Base-by-base conservation (phyloP, 2,113 vertebrate genomes). In the Rhea americana region DNA sequence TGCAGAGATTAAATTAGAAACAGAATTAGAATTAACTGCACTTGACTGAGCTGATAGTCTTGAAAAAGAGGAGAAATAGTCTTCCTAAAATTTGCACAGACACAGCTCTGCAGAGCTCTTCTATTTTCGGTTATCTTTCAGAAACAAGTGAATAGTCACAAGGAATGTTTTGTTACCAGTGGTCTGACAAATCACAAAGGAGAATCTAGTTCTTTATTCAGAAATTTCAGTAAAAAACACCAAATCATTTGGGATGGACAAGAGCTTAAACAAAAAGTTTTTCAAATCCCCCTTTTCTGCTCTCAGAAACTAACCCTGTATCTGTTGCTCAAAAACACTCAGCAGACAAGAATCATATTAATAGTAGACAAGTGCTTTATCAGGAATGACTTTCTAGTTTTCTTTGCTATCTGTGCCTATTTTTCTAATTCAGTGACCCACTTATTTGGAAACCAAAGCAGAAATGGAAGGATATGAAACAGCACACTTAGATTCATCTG, bases 361-460 rank as follows among this genome's bases (percentile, higher is more conserved):
- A 94, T 5, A 90, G 80, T 87, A 89, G 74, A 68, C 11, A 76
- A 93, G 24, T 12, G 82, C 63, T 76, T 94, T 70, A 28, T 18
- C 32, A 1, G 4, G 28, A 92, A 73, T 1, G 3, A 11, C 32
- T 92, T 94, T 87, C 62, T 62, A 79, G 47, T 66, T 35, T 35
- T 79, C 45, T 85, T 82, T 87, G 37, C 24, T 76, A 8, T n/a
- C 62, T 80, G 48, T 2, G 2, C 4, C 32, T 51, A 47, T 82
- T 81, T 92, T 55, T 73, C n/a, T 82, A 82, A 91, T 62, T 79
- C 75, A 53, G 13, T 37, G 62, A 89, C 59, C 70, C 30, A 85
- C 32, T 89, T 93, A 73, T 8, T 1, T 1, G 79, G 82, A 82
- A 82, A 67, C 53, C 47, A 75, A 63, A 20, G 72, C 53, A 87